phyloP scores from a whole-genome alignment of 64 coral and sea anemone genomes.

The Exaiptasia diaphana region DNA sequence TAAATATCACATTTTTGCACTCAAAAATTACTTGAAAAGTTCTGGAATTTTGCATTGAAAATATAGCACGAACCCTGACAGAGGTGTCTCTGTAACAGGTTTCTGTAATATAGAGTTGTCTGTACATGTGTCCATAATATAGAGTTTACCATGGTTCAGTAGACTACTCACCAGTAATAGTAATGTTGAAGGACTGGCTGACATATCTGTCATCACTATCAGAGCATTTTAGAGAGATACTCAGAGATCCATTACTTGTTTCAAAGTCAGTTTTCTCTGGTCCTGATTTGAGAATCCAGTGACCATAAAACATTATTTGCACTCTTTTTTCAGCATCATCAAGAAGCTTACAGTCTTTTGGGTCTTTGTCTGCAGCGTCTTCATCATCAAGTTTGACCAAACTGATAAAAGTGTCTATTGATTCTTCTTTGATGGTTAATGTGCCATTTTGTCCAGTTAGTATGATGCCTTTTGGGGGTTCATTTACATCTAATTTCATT shows the following conservation, averaged over 20 bases:
- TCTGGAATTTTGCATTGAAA: no score
- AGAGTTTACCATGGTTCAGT: no score
- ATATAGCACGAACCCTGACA: no score
- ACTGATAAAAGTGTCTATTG: slow-evolving; percentile 57
- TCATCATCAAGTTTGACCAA: slow-evolving; percentile 60
- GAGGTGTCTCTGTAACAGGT: no score
- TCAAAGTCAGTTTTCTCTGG: slow-evolving; percentile 60
- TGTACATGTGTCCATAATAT: no score
- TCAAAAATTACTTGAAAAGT: no score
- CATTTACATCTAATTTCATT: slow-evolving; percentile 70
- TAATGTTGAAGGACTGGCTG: slow-evolving; percentile 34
- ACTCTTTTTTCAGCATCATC: slow-evolving; percentile 53
- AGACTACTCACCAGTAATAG: slow-evolving; percentile 27
- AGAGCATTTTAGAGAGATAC: slow-evolving; percentile 68
- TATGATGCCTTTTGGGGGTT: slow-evolving; percentile 65
- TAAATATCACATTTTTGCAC: no score
- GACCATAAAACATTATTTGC: neutral
- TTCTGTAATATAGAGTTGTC: no score
- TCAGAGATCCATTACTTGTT: slow-evolving; percentile 18
- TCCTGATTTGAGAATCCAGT: slow-evolving; percentile 60
- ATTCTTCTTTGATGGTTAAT: slow-evolving; percentile 59
- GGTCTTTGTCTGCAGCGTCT: slow-evolving; percentile 53
- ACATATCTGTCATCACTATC: slow-evolving; percentile 58
- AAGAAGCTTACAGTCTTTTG: slow-evolving; percentile 32
- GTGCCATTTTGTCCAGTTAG: slow-evolving; percentile 8